phyloP scores from a whole-genome alignment of 2,113 vertebrate species.

The Circaetus gallicus region DNA sequence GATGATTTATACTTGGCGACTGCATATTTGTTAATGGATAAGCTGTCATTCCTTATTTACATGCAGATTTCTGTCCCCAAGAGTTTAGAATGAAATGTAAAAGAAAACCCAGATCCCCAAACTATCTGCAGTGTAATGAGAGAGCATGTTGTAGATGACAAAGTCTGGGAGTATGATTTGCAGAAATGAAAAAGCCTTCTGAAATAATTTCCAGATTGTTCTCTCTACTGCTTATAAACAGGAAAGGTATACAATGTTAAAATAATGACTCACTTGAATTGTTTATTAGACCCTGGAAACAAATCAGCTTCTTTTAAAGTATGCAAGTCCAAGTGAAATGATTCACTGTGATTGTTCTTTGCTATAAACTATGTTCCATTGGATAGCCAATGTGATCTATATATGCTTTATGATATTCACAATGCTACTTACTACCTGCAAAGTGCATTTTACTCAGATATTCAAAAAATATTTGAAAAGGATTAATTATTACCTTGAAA shows the following conservation, averaged over 20 bases:
- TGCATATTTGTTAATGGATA: not conserved
- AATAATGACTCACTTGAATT: constrained; percentile 53
- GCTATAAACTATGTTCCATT: not conserved
- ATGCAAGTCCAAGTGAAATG: not conserved
- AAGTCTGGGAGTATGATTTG: not conserved
- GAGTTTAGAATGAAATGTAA: not conserved
- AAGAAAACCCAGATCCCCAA: not conserved
- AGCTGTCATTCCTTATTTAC: not conserved
- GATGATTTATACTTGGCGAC: not conserved
- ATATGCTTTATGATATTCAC: not conserved
- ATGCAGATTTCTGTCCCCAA: not conserved
- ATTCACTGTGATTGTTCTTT: constrained; percentile 15
- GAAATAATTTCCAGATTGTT: constrained; percentile 40
- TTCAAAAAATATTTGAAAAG: not conserved
- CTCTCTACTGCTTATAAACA: constrained; percentile 28
- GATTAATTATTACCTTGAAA: not conserved
- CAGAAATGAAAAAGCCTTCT: constrained; percentile 20
- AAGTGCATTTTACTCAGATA: not conserved
- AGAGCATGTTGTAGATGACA: not conserved
- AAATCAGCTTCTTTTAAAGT: not conserved
- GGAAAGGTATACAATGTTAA: constrained; percentile 60
- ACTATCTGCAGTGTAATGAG: not conserved
- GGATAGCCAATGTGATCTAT: not conserved
- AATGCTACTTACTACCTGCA: not conserved
- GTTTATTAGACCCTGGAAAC: constrained; percentile 46